These are phyloP conservation scores for Pao palembangensis DNA, from an alignment of 2,113 vertebrate genomes.

Conservation along the genomic window DNA sequence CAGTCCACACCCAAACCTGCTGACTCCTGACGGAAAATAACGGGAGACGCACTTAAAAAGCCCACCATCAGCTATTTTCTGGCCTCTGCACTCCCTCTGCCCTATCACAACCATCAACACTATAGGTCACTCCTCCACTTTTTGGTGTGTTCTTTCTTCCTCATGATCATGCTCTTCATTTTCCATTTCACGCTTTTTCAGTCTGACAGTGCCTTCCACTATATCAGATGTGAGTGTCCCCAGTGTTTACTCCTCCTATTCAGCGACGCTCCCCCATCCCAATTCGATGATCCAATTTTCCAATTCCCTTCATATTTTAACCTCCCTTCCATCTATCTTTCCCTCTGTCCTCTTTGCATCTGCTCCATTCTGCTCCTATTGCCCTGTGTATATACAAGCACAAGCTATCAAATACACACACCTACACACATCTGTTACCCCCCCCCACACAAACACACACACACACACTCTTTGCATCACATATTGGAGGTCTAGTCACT, in stretches of 20 bases:
- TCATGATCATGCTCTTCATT: slow-evolving; percentile 16
- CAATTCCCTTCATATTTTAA: slow-evolving; percentile 48
- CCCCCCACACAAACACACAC: slow-evolving; percentile 2
- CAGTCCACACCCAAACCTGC: slow-evolving; percentile 63
- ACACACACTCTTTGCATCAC: slow-evolving; percentile 39
- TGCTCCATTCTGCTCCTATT: slow-evolving; percentile 33
- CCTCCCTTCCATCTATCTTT: slow-evolving; percentile 45
- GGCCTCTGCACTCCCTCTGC: slow-evolving; percentile 9
- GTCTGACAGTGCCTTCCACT: slow-evolving; percentile 1
- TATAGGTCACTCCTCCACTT: slow-evolving; percentile 43
- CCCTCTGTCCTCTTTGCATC: slow-evolving; percentile 44
- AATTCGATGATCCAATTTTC: slow-evolving; percentile 41
- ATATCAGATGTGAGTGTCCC: slow-evolving; percentile 23
- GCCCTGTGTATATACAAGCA: slow-evolving; percentile 35
- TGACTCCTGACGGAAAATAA: slow-evolving; percentile 68
- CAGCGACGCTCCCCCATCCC: slow-evolving; percentile 14
- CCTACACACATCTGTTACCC: not conserved
- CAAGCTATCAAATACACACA: slow-evolving; percentile 26
- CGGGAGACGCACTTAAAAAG: slow-evolving; percentile 37
- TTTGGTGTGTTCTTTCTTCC: slow-evolving; percentile 27
- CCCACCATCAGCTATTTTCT: slow-evolving; percentile 60
- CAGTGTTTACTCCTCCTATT: slow-evolving; percentile 25
- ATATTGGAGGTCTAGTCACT: slow-evolving; percentile 56
- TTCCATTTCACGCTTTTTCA: slow-evolving; percentile 11
- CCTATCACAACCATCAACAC: slow-evolving; percentile 46